phyloP scores from a whole-genome alignment of 2,888 invertebrate species.

The Drymonia ruficornis region DNA sequence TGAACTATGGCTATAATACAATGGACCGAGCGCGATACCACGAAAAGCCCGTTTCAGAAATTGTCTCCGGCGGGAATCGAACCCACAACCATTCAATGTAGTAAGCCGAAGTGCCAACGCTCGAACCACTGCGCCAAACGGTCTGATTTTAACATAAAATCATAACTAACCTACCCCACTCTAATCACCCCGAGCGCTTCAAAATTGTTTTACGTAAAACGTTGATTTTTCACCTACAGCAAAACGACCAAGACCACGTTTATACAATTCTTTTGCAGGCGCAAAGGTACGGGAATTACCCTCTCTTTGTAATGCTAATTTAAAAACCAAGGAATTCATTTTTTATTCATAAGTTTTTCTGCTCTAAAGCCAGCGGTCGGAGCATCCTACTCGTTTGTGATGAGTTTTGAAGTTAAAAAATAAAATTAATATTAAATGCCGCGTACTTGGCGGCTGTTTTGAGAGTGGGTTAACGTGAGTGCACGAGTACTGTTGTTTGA shows the following conservation, averaged over 20 bases:
- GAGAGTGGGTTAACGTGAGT: constrained; percentile 35
- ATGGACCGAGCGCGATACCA: too few relatives aligned
- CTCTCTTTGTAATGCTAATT: constrained; percentile 84
- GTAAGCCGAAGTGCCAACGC: too few relatives aligned
- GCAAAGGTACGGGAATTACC: constrained; percentile 81
- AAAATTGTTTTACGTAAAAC: constrained; percentile 45
- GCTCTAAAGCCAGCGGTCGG: constrained; percentile 77
- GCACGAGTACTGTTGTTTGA: neutral
- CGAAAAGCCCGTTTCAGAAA: too few relatives aligned
- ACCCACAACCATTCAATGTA: too few relatives aligned
- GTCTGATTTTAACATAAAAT: too few relatives aligned
- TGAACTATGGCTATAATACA: too few relatives aligned
- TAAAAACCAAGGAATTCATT: constrained; percentile 84
- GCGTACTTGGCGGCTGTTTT: constrained; percentile 40
- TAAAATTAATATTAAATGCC: constrained; percentile 58
- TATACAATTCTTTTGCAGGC: constrained; percentile 75
- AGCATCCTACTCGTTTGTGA: constrained; percentile 75
- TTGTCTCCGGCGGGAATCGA: too few relatives aligned
- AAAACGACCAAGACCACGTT: constrained; percentile 72
- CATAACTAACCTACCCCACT: neutral
- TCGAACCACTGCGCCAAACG: too few relatives aligned
- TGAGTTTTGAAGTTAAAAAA: constrained; percentile 68
- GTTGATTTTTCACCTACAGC: constrained; percentile 73
- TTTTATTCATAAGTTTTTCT: constrained; percentile 85
- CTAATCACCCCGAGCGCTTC: neutral